Percentiles rank a stretch among this genome's conserved stretches.
phyloP scores from a whole-genome alignment of 2,888 invertebrate genomes.

The Coleophora flavipennella region DNA sequence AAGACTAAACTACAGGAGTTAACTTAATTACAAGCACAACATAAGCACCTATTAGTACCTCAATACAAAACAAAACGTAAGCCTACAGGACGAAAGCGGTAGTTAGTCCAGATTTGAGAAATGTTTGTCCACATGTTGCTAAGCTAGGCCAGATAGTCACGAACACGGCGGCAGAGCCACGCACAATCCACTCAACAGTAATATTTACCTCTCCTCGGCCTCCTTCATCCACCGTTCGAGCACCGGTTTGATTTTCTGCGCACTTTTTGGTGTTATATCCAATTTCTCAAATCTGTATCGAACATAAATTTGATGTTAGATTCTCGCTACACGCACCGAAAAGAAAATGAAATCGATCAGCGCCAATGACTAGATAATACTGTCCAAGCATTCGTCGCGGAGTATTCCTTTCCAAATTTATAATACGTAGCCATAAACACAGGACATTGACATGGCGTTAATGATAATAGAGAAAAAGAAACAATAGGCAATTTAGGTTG shows the following conservation, averaged over 20 bases:
- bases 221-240: slow-evolving; percentile 99
- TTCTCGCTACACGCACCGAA: slow-evolving; percentile 50
- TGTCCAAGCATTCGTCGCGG: slow-evolving; percentile 26
- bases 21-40: no score
- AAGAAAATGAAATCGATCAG: slow-evolving; percentile 23
- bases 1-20: no score
- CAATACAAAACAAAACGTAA: slow-evolving; percentile 22
- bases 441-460: slow-evolving; percentile 78
- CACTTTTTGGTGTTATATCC: slow-evolving; percentile 99
- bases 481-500: slow-evolving; percentile 69
- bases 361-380: slow-evolving; percentile 11
- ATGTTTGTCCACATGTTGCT: slow-evolving; percentile 56
- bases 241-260: slow-evolving; percentile 99
- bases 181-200: slow-evolving; percentile 59
- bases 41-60: no score
- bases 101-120: slow-evolving; percentile 74
- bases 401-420: slow-evolving; percentile 44
- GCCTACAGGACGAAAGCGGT: slow-evolving; percentile 46
- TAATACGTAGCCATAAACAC: slow-evolving; percentile 70
- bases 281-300: slow-evolving; percentile 96
- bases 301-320: slow-evolving; percentile 70
- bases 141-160: slow-evolving; percentile 69
- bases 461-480: slow-evolving; percentile 56
- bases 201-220: slow-evolving; percentile 93
- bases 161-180: slow-evolving; percentile 59